Conservation (phyloP, 1,140 invertebrate genomes). For the Drosophila parabipectinata region DNA sequence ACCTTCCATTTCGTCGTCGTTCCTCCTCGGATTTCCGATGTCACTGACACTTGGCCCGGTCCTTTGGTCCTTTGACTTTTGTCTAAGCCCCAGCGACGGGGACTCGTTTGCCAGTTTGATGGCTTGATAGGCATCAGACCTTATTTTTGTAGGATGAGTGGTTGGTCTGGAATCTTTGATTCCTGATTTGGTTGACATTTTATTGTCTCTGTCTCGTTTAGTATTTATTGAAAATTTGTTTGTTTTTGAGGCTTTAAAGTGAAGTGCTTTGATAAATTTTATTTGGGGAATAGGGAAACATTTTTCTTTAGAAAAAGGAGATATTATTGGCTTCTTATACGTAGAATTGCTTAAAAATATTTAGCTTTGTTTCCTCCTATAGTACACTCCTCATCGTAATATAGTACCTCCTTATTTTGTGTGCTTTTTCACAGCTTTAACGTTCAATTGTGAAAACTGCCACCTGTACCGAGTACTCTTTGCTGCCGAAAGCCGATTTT, state of each 20-base stretch:
- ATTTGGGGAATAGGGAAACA: background rate
- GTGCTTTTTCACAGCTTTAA: conserved; percentile 22
- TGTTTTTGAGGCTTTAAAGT: conserved; percentile 26
- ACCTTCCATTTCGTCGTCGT: background rate
- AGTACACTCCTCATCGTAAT: background rate
- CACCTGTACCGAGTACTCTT: conserved; percentile 47
- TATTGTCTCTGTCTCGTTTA: conserved; percentile 71
- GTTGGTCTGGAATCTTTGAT: conserved; percentile 36
- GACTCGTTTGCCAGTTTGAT: conserved; percentile 75
- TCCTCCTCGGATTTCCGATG: conserved; percentile 33
- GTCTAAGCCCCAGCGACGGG: conserved; percentile 54
- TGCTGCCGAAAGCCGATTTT: conserved; percentile 61
- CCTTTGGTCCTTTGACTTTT: conserved; percentile 65
- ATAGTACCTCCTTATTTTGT: too few relatives aligned
- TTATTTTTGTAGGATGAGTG: conserved; percentile 6
- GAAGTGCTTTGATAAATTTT: conserved; percentile 10
- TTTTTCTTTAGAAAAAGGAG: background rate
- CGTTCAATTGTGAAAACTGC: conserved; percentile 13
- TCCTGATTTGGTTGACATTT: conserved; percentile 69
- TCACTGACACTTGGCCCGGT: conserved; percentile 66
- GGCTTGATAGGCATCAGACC: conserved; percentile 76
- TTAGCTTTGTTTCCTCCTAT: background rate
- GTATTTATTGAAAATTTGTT: conserved; percentile 79
- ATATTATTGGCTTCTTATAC: too few relatives aligned
- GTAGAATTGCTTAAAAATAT: background rate